Percentiles rank a stretch among this genome's conserved stretches.
phyloP scores from a whole-genome alignment of 2,113 vertebrate genomes.

The Ophthalmolycus amberensis region DNA sequence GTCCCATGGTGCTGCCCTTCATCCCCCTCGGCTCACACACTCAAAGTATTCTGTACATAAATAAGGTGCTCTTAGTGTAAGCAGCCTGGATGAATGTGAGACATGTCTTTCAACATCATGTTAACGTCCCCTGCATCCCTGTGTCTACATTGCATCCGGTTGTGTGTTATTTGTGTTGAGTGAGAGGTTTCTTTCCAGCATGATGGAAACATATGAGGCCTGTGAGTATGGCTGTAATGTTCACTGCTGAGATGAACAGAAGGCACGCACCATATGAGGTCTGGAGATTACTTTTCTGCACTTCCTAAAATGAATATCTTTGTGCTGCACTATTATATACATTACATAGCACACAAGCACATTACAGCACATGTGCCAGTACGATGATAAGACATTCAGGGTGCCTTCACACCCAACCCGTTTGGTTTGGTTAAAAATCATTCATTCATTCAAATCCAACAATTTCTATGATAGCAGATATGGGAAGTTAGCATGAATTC shows the following conservation, averaged over 20 bases:
- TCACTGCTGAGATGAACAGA: neutral
- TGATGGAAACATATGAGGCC: neutral
- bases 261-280: neutral
- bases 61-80: too few species aligned
- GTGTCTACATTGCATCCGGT: neutral
- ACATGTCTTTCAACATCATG: neutral
- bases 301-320: neutral
- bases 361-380: neutral
- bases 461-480: too few species aligned
- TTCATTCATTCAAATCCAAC: too few species aligned
- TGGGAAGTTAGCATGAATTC: too few species aligned
- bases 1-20: conserved; percentile 30
- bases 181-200: neutral
- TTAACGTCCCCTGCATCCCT: neutral
- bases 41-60: neutral
- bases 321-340: neutral
- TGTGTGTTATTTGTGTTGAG: too few species aligned
- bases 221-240: neutral
- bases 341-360: neutral
- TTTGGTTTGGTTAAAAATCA: too few species aligned
- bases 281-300: neutral
- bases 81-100: conserved; percentile 12
- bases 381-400: neutral
- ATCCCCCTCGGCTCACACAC: neutral
- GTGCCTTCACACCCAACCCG: too few species aligned